Evolutionary conservation across 2,888 invertebrate genomes (phyloP).

Genomic region (Tetranychus truncatus): DNA sequence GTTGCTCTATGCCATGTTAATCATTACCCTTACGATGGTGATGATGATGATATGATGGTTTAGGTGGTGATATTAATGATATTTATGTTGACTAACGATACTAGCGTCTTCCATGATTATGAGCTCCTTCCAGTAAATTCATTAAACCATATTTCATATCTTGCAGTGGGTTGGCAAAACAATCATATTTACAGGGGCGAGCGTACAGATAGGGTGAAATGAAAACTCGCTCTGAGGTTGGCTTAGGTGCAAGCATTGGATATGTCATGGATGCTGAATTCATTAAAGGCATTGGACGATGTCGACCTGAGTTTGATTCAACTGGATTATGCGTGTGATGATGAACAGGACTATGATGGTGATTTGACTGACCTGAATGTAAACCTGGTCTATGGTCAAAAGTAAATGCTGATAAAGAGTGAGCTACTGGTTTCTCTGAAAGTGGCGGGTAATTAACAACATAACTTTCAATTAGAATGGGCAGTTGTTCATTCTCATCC

Average conservation of each 20-base stretch:
- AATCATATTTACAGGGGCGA: slow-evolving; percentile 8
- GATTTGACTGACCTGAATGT: background rate
- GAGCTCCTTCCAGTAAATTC: background rate
- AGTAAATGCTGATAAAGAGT: background rate
- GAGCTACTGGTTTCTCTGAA: background rate
- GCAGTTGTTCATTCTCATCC: background rate
- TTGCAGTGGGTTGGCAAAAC: slow-evolving; percentile 3
- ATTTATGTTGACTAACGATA: background rate
- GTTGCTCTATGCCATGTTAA: background rate
- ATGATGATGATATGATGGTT: background rate
- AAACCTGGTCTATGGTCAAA: background rate
- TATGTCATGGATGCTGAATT: background rate
- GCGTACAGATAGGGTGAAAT: background rate
- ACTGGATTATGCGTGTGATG: background rate
- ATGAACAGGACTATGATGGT: background rate
- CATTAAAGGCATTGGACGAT: background rate
- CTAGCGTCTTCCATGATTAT: slow-evolving; percentile 3
- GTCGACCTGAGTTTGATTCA: background rate
- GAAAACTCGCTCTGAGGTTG: slow-evolving; percentile 1
- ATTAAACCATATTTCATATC: slow-evolving; percentile 9
- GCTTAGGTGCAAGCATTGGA: background rate
- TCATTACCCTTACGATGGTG: background rate
- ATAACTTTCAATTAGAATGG: slow-evolving; percentile 8
- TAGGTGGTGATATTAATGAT: background rate
- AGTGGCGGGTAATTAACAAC: slow-evolving; percentile 3